Evolutionary conservation across 2,113 vertebrate genomes (phyloP).

Genomic region (Hipposideros armiger): DNA sequence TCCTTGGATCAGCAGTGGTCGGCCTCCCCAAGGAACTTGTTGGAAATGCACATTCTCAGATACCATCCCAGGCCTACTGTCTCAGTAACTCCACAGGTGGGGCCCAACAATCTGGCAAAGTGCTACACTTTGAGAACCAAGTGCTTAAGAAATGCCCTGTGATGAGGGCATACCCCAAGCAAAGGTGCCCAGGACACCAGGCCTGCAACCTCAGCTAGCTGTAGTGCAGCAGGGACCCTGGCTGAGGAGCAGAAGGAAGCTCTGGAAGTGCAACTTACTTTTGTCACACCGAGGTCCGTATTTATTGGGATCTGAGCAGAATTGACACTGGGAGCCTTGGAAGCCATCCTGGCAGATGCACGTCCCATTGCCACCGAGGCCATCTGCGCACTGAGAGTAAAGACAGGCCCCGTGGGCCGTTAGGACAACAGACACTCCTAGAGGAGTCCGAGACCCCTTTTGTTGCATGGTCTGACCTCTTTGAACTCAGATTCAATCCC

Average conservation of each 20-base stretch:
- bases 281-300: conserved; percentile 92
- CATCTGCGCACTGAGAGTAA: conserved; percentile 90
- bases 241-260: neutral
- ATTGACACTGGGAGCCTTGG: conserved; percentile 92
- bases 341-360: conserved; percentile 92
- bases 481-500: neutral
- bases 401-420: neutral
- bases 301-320: conserved; percentile 90
- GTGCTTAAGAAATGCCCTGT: neutral
- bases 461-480: neutral
- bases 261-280: conserved; percentile 85
- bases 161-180: rapidly evolving
- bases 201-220: rapidly evolving
- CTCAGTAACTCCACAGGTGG: neutral
- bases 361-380: conserved; percentile 91
- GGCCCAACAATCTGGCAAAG: neutral
- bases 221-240: neutral
- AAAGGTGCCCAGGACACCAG: neutral
- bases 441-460: too few species aligned
- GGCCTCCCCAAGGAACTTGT: neutral
- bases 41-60: neutral
- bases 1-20: neutral
- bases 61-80: neutral
- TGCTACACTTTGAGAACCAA: neutral
- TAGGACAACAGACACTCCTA: rapidly evolving